phyloP scores from a whole-genome alignment of 2,888 invertebrate genomes.

The Chouioia cunea region DNA sequence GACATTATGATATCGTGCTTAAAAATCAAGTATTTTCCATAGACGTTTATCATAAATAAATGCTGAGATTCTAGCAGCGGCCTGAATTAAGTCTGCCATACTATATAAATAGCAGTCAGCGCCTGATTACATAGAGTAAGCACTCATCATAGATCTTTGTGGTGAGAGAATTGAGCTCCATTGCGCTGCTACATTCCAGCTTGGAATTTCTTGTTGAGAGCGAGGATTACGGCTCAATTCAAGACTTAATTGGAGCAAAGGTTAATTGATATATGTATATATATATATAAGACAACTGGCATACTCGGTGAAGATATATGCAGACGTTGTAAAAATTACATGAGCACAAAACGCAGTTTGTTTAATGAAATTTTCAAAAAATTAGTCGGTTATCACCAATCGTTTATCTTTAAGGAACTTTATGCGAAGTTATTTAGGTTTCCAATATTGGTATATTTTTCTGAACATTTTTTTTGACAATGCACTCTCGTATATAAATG shows the following conservation, averaged over 20 bases:
- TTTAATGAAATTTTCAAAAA: too few species aligned
- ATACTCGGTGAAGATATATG: too few species aligned
- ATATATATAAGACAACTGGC: slow-evolving; percentile 32
- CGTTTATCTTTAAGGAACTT: slow-evolving; percentile 28
- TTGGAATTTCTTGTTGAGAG: slow-evolving; percentile 10
- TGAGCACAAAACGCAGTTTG: too few species aligned
- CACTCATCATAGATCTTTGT: slow-evolving; percentile 48
- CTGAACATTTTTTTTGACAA: slow-evolving; percentile 9
- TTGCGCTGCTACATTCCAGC: slow-evolving; percentile 35
- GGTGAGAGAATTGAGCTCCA: slow-evolving; percentile 17
- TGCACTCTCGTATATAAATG: not conserved
- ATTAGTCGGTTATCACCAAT: slow-evolving; percentile 13
- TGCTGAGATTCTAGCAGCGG: not conserved
- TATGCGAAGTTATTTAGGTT: not conserved
- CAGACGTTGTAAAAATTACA: too few species aligned
- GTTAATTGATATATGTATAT: slow-evolving; percentile 49
- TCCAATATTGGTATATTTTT: slow-evolving; percentile 10
- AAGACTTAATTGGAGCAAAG: slow-evolving; percentile 44
- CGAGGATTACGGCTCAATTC: slow-evolving; percentile 44
- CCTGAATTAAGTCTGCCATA: too few species aligned
- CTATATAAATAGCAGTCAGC: too few species aligned
- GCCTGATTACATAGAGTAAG: slow-evolving; percentile 49
- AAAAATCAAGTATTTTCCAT: slow-evolving; percentile 11
- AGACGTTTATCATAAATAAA: slow-evolving; percentile 14
- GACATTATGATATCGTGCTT: too few species aligned